Conservation (phyloP, 2,888 invertebrate species). For the Anthrax anthrax region DNA sequence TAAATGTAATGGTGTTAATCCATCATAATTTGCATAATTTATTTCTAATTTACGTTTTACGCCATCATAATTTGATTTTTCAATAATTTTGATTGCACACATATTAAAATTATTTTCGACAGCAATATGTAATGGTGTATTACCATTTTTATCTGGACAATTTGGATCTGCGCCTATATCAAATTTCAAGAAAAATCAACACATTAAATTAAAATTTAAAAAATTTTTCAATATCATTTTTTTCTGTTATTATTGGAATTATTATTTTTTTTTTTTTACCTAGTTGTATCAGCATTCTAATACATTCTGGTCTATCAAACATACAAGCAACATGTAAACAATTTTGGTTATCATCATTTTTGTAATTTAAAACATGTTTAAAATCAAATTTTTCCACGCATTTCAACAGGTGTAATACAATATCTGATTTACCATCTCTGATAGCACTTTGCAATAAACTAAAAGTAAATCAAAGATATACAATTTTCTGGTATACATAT, state of each 20-base stretch:
- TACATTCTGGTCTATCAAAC: slow-evolving; percentile 23
- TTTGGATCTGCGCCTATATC: slow-evolving; percentile 33
- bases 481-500: no score
- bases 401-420: slow-evolving; percentile 22
- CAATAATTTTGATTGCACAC: slow-evolving; percentile 23
- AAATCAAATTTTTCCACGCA: slow-evolving; percentile 25
- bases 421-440: slow-evolving; percentile 16
- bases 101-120: slow-evolving; percentile 24
- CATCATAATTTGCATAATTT: slow-evolving; percentile 32
- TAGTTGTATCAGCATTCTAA: slow-evolving; percentile 23
- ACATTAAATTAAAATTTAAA: background rate
- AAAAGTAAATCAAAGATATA: slow-evolving; percentile 1
- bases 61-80: slow-evolving; percentile 15
- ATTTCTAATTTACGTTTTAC: slow-evolving; percentile 18
- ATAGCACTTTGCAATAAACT: slow-evolving; percentile 23
- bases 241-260: no score
- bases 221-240: no score
- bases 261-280: slow-evolving; percentile 11
- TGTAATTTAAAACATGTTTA: slow-evolving; percentile 31
- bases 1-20: slow-evolving; percentile 38
- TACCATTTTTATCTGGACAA: slow-evolving; percentile 29
- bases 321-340: slow-evolving; percentile 39
- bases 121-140: slow-evolving; percentile 36
- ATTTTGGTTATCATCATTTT: slow-evolving; percentile 37
- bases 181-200: background rate